Percentiles rank a stretch among this genome's conserved stretches.
Evolutionary conservation across 2,113 vertebrate species (phyloP).

Genomic region (Gymnocephalus cernua): DNA sequence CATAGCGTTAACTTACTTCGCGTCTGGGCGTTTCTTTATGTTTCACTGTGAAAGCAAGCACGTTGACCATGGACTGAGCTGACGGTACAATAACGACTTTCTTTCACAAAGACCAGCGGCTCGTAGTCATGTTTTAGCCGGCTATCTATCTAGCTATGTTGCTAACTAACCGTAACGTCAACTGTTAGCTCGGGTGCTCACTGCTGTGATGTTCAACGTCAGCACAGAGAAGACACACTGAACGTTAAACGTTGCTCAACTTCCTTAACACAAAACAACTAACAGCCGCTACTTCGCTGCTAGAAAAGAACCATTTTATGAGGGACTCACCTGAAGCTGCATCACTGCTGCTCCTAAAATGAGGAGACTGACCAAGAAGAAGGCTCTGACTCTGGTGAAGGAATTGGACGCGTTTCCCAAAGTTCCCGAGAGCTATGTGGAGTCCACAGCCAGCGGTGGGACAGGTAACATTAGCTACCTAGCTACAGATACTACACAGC

Average conservation of each 20-base stretch:
- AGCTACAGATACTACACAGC: neutral
- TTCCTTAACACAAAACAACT: neutral
- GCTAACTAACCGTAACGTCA: neutral
- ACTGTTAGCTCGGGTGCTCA: slow-evolving; percentile 13
- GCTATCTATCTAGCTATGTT: neutral
- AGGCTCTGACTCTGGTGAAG: slow-evolving; percentile 94
- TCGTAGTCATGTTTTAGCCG: neutral
- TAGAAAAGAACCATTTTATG: slow-evolving; percentile 27
- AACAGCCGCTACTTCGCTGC: neutral
- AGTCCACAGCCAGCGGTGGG: slow-evolving; percentile 89
- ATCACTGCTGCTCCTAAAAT: slow-evolving; percentile 82
- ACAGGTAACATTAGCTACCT: slow-evolving; percentile 63
- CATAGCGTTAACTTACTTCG: neutral
- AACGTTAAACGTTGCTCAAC: neutral
- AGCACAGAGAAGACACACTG: neutral
- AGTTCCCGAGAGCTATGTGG: slow-evolving; percentile 97
- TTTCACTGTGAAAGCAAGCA: neutral
- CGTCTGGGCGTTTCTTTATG: neutral
- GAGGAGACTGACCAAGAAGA: slow-evolving; percentile 96
- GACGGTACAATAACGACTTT: neutral
- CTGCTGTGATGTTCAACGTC: slow-evolving; percentile 44
- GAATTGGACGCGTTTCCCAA: slow-evolving; percentile 98
- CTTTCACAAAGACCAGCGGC: rapidly evolving
- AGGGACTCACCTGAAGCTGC: neutral
- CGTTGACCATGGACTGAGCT: neutral